Evolutionary conservation across 2,113 vertebrate genomes (phyloP).

Genomic region (Rhea pennata): DNA sequence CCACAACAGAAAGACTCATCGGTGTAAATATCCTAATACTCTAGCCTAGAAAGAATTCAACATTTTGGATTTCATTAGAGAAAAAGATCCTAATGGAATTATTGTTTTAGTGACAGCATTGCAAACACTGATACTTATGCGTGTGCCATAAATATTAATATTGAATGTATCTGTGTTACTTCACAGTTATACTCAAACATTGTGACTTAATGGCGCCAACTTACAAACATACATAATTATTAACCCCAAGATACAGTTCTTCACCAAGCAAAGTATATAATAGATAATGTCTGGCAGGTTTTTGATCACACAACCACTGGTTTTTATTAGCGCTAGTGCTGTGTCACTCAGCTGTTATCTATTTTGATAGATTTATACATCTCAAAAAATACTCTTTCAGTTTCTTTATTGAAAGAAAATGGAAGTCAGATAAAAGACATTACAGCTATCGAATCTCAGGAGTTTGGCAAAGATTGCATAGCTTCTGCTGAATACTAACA

Average conservation of each 20-base stretch:
- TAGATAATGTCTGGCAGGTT: constrained; percentile 1
- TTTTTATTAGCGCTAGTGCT: constrained; percentile 35
- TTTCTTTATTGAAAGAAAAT: constrained; percentile 71
- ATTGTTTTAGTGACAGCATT: neutral
- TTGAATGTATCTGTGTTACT: neutral
- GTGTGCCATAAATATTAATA: neutral
- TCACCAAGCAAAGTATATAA: neutral
- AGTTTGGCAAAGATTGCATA: constrained; percentile 57
- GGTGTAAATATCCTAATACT: neutral
- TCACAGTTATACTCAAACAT: neutral
- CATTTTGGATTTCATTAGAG: neutral
- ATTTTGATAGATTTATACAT: constrained; percentile 52
- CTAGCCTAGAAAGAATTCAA: neutral
- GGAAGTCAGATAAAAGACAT: constrained; percentile 73
- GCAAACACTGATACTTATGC: neutral
- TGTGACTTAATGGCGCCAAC: neutral
- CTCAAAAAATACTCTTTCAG: constrained; percentile 51
- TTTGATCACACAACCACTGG: constrained; percentile 14
- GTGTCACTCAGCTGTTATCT: constrained; percentile 34
- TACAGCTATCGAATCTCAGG: constrained; percentile 6
- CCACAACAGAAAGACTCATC: neutral
- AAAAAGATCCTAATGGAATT: neutral
- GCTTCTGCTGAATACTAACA: constrained; percentile 67
- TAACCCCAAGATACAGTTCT: neutral
- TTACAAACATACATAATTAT: neutral